These are phyloP conservation scores for Melolontha melolontha DNA, from an alignment of 2,888 invertebrate species.

Conservation along the genomic window DNA sequence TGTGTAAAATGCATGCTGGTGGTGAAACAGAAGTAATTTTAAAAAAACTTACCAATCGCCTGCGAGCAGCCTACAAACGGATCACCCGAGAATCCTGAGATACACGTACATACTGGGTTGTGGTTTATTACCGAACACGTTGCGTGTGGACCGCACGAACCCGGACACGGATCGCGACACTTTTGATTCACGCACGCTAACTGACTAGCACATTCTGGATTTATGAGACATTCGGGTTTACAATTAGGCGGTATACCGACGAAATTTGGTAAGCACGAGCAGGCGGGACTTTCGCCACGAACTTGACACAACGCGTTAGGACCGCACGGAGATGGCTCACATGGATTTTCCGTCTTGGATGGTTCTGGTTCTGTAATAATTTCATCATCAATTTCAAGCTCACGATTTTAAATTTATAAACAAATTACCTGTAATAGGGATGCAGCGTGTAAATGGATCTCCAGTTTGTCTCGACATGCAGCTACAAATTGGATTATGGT, in stretches of 20 bases:
- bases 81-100: conserved; percentile 79
- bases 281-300: conserved; percentile 66
- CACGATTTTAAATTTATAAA: background rate
- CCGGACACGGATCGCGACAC: conserved; percentile 79
- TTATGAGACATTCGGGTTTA: conserved; percentile 78
- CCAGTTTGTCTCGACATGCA: conserved; percentile 78
- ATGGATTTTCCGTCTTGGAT: conserved; percentile 68
- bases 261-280: conserved; percentile 73
- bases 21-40: background rate
- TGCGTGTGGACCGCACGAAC: conserved; percentile 75
- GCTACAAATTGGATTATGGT: conserved; percentile 84
- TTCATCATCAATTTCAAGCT: background rate
- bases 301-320: conserved; percentile 68
- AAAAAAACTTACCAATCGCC: conserved; percentile 64
- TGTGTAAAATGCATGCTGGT: conserved; percentile 11
- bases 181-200: conserved; percentile 78
- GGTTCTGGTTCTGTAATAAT: conserved; percentile 44
- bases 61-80: conserved; percentile 76
- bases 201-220: conserved; percentile 76
- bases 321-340: conserved; percentile 77
- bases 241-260: conserved; percentile 75
- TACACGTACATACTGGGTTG: conserved; percentile 79
- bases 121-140: conserved; percentile 78
- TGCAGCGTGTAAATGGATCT: conserved; percentile 81
- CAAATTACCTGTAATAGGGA: conserved; percentile 67